Conservation (phyloP, 2,888 invertebrate species). For the Orthosia cruda region DNA sequence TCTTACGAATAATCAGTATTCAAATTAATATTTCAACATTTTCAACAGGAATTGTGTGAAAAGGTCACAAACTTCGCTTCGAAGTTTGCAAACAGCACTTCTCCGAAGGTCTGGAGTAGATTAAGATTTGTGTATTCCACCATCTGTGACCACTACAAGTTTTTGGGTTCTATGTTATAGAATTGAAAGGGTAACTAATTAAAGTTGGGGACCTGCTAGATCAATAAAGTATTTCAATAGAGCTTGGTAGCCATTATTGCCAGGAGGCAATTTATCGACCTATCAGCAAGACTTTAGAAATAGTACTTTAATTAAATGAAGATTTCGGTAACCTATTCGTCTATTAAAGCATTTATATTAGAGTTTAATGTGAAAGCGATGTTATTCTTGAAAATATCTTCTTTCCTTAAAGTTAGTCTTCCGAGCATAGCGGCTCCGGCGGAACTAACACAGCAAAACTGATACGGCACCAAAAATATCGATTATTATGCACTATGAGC, state of each 20-base stretch:
- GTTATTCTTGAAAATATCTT: not conserved
- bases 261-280: not conserved
- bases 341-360: too few species aligned
- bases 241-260: constrained; percentile 12
- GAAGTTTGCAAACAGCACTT: constrained; percentile 54
- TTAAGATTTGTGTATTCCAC: constrained; percentile 57
- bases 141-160: constrained; percentile 66
- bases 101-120: constrained; percentile 58
- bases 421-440: too few species aligned
- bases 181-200: constrained; percentile 57
- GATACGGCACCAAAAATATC: too few species aligned
- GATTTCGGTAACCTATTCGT: too few species aligned
- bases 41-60: constrained; percentile 50
- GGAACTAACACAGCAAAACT: too few species aligned
- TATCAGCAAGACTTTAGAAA: too few species aligned
- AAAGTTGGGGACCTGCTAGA: constrained; percentile 44
- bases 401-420: too few species aligned
- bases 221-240: constrained; percentile 30
- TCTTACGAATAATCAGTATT: constrained; percentile 61
- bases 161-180: constrained; percentile 54
- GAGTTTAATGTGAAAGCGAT: not conserved
- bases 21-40: constrained; percentile 60
- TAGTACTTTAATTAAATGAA: too few species aligned
- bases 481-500: too few species aligned
- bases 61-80: constrained; percentile 56